phyloP scores from a whole-genome alignment of 2,113 vertebrate species.

The Theristicus caerulescens region DNA sequence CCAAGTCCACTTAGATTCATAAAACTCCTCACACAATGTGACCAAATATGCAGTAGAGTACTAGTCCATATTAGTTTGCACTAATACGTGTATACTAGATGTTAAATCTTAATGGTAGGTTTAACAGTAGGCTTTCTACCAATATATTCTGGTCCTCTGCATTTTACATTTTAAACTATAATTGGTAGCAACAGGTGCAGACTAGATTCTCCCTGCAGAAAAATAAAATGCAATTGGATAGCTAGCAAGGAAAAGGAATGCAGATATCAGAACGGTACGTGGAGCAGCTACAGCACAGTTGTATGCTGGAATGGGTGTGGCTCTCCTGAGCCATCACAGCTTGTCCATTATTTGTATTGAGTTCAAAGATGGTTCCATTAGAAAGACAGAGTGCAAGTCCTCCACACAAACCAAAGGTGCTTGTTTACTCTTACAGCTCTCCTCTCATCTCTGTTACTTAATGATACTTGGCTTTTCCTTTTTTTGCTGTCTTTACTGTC shows the following conservation, averaged over 20 bases:
- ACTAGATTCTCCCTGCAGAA: background rate
- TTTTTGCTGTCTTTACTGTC: background rate
- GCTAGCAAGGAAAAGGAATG: background rate
- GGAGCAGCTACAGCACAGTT: background rate
- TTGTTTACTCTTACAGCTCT: background rate
- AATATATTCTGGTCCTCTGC: background rate
- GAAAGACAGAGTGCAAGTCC: background rate
- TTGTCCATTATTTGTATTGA: background rate
- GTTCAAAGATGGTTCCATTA: background rate
- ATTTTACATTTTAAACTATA: background rate
- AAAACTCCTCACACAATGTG: background rate
- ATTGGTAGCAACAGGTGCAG: background rate
- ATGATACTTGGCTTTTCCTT: background rate
- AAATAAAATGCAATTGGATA: background rate
- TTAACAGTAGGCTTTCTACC: background rate
- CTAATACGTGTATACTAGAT: background rate
- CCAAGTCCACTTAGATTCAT: background rate
- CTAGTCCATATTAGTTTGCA: background rate
- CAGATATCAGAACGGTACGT: background rate
- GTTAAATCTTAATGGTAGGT: background rate
- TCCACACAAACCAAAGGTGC: background rate
- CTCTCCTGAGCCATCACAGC: background rate
- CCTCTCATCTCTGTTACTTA: conserved; percentile 5
- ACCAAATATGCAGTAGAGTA: background rate
- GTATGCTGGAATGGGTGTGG: background rate